Evolutionary conservation across 2,888 invertebrate genomes (phyloP), one percentile per base, ranked within the genome.

Genomic region (Ormyrus nitidulus): DNA sequence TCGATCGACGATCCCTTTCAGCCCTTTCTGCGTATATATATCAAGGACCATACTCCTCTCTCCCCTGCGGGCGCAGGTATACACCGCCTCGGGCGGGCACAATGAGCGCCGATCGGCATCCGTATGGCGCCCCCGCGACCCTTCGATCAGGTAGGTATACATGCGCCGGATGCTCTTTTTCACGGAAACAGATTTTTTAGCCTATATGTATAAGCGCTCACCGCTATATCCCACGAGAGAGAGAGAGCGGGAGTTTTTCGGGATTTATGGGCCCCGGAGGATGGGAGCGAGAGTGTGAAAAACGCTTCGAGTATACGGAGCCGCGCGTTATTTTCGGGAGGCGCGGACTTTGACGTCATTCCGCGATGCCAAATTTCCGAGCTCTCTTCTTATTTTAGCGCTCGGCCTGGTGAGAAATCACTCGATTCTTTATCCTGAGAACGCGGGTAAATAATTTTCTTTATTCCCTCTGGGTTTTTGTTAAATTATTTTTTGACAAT

Each of bases 61-160:
- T 34, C 49, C 5, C 10, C 11, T n/a, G 13, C 6, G 2, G 8
- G 48, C 49, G 49, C 8, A 61, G 7, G 61, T 11, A 34, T 34
- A 34, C 3, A 6, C 5, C 5, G 49, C 65, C 34, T 34, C 34
- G 34, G 34, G 34, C 34, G 34, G 34, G 34, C 34, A 34, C 34
- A 34, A 34, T 34, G 34, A 4, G 34, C 34, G 34, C 0, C 34
- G 34, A 34, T 34, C 34, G 75, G 58, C 49, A 64, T 56, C 73
- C 74, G 74, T 70, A 79, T 79, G 79, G 74, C 75, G 54, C 10
- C 34, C 56, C 46, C n/a, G n/a, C 66, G 59, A 66, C 64, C 70
- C 56, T 70, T 68, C 72, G 19, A 46, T 65, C 53, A 34, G 61
- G 62, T 74, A 44, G 9, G 4, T 10, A 7, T 1, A 3, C 8